Evolutionary conservation across 2,888 invertebrate genomes (phyloP), one percentile per base, ranked within the genome.

Genomic region (Epinotia nisella): DNA sequence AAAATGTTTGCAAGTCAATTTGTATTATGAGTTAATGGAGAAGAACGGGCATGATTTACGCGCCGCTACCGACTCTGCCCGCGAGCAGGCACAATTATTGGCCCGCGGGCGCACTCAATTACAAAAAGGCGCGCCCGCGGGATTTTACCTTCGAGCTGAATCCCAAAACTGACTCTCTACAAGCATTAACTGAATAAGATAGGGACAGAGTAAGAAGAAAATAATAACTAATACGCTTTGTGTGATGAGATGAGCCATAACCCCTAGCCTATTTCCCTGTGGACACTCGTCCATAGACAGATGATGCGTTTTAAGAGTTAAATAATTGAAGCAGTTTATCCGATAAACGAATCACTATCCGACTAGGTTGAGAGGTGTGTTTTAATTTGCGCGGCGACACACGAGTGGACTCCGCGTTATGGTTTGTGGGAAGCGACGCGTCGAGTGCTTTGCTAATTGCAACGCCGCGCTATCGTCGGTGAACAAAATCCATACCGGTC

Each of bases 41-140:
- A 93, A 88, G 90, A 93, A 93, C 90, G 90, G 87, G 86, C 89
- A 91, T 92, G 93, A 93, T 93, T 93, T 93, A 93, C 88, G 89
- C 85, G 87, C 85, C 82, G 75, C 79, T 74, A 77, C 78, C 77
- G 76, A 73, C 74, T 78, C 71, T 83, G 84, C 85, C 85, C 88
- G 91, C 89, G 88, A 85, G 87, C 86, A 85, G 87, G 87, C 90
- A 89, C 93, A 91, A 92, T 92, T 92, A 92, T 93, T 92, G 92
- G 92, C 90, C 93, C 93, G 91, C 91, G 87, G 93, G 92, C 92
- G 91, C 93, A 90, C 93, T 93, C 93, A 92, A 93, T 93, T 93
- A 93, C 93, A 87, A 90, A 87, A 87, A 90, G 93, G 90, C 86
- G 89, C 87, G 86, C 93, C 91, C 92, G 88, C 88, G 93, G 92